Evolutionary conservation across 2,113 vertebrate species (phyloP).

Genomic region (Oreochromis niloticus): DNA sequence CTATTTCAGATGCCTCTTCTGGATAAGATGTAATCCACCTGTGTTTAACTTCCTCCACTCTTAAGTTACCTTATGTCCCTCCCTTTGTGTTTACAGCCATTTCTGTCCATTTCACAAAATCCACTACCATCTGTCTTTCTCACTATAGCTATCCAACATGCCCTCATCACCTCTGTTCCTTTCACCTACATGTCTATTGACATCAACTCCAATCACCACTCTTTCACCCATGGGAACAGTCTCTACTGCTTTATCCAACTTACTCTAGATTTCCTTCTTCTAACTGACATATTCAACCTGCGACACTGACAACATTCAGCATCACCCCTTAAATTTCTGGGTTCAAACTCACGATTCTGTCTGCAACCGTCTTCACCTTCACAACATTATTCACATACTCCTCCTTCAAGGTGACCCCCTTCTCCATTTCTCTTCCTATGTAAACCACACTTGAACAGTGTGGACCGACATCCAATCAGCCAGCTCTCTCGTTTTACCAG

Average conservation of each 20-base stretch:
- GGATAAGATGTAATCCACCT: not conserved
- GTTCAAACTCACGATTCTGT: not conserved
- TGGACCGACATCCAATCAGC: too few species aligned
- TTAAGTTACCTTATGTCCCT: not conserved
- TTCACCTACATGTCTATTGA: not conserved
- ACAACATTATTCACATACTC: not conserved
- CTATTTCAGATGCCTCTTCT: not conserved
- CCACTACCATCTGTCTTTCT: not conserved
- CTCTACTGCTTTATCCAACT: not conserved
- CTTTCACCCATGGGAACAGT: not conserved
- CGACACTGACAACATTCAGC: not conserved
- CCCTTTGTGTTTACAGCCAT: not conserved
- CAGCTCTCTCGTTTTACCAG: too few species aligned
- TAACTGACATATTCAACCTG: not conserved
- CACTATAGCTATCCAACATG: not conserved
- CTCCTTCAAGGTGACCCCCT: not conserved
- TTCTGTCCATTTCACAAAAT: not conserved
- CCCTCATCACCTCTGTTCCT: not conserved
- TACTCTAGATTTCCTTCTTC: not conserved
- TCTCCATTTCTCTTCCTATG: not conserved
- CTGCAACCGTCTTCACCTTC: not conserved
- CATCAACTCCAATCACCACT: not conserved
- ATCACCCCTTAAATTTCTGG: not conserved
- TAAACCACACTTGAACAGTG: not conserved
- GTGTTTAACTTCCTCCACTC: not conserved